phyloP scores from a whole-genome alignment of 2,888 invertebrate genomes.

The Zygaena filipendulae region DNA sequence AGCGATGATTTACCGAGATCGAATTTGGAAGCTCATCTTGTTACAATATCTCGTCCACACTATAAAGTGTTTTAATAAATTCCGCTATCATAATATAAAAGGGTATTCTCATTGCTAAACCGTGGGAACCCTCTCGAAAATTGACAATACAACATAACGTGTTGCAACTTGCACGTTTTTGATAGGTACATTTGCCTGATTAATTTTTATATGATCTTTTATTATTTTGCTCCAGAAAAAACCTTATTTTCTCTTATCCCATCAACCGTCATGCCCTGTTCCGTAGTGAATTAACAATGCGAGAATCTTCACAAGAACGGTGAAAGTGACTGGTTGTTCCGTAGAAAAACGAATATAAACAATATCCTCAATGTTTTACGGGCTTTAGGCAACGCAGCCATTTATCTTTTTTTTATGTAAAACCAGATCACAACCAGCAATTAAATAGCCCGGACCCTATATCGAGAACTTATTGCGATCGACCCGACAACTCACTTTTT shows the following conservation, averaged over 20 bases:
- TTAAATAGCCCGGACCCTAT: conserved; percentile 66
- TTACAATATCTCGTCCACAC: conserved; percentile 44
- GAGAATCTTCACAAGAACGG: too few relatives aligned
- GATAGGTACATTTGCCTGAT: too few relatives aligned
- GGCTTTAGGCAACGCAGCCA: conserved; percentile 54
- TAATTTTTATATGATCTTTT: too few relatives aligned
- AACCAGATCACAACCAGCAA: conserved; percentile 67
- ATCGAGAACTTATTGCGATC: conserved; percentile 69
- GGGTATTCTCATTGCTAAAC: too few relatives aligned
- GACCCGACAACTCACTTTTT: conserved; percentile 65
- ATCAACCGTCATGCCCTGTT: too few relatives aligned
- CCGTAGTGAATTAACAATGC: conserved; percentile 51
- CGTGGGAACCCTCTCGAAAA: too few relatives aligned
- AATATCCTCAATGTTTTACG: conserved; percentile 50
- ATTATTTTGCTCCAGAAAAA: too few relatives aligned
- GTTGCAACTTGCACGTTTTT: too few relatives aligned
- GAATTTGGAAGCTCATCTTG: conserved; percentile 54
- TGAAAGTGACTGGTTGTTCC: conserved; percentile 50
- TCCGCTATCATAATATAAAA: too few relatives aligned
- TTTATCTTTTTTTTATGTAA: conserved; percentile 68
- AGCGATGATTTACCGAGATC: conserved; percentile 63
- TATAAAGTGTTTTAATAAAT: conserved; percentile 26
- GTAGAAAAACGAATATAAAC: conserved; percentile 51
- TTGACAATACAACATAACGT: conserved; percentile 3
- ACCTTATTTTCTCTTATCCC: too few relatives aligned